Percentiles rank a stretch among this genome's conserved stretches.
Evolutionary conservation across 2,888 invertebrate genomes (phyloP).

Genomic region (Gari tellinella): DNA sequence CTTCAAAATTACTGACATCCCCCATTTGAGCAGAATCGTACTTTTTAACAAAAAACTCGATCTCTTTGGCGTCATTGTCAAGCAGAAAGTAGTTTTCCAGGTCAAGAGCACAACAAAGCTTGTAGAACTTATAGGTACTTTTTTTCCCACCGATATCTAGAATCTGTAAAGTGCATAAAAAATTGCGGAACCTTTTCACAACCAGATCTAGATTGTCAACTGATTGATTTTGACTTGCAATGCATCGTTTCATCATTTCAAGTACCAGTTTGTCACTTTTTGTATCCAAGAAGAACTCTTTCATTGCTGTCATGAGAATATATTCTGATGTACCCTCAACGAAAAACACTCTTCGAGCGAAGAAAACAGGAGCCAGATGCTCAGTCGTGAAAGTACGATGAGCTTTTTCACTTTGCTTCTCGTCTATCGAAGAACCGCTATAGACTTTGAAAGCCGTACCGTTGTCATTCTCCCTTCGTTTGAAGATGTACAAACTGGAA

Average conservation of each 20-base stretch:
- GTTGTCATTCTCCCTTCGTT: background rate
- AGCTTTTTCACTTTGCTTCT: background rate
- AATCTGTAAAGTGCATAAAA: slow-evolving; percentile 7
- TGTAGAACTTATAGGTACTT: background rate
- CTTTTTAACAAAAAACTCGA: background rate
- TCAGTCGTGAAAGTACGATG: background rate
- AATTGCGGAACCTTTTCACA: background rate
- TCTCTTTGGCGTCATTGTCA: slow-evolving; percentile 1
- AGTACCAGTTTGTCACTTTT: background rate
- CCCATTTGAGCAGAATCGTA: background rate
- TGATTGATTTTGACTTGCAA: background rate
- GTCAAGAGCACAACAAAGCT: slow-evolving; percentile 4
- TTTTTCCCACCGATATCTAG: background rate
- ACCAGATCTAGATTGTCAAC: too few species aligned
- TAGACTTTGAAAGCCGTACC: background rate
- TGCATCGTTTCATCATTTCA: background rate
- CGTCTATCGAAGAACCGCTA: background rate
- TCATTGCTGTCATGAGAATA: background rate
- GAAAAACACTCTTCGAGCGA: slow-evolving; percentile 9
- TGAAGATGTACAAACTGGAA: slow-evolving; percentile 5
- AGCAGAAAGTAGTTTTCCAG: slow-evolving; percentile 11
- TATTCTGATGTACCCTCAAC: slow-evolving; percentile 13
- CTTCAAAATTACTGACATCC: background rate
- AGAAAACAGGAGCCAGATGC: background rate
- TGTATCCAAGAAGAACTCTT: slow-evolving; percentile 2